These are phyloP conservation scores for Lytechinus pictus DNA, from an alignment of 35 echinoderm and acorn worm species.

Conservation along the genomic window DNA sequence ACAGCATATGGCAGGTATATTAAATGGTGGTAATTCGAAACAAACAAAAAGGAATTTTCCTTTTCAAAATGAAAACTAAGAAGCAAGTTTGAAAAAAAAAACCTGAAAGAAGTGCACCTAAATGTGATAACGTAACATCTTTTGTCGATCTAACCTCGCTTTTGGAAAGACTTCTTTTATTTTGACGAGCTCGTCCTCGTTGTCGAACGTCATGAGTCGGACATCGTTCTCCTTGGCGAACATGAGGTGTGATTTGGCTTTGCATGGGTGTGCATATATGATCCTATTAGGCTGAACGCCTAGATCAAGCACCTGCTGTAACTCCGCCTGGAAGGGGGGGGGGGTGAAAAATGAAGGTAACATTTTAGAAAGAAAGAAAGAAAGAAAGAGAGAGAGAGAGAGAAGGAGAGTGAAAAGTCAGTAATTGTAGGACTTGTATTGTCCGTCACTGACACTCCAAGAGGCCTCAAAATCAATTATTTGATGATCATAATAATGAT, in stretches of 20 bases:
- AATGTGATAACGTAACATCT: too few species aligned
- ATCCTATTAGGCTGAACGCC: conserved; percentile 73
- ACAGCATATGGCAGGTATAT: too few species aligned
- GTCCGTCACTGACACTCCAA: too few species aligned
- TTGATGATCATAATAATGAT: too few species aligned
- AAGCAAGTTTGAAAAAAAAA: too few species aligned
- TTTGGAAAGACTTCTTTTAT: conserved; percentile 63
- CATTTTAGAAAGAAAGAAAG: not conserved
- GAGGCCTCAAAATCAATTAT: too few species aligned
- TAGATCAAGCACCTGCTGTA: conserved; percentile 65
- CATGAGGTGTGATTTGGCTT: conserved; percentile 78
- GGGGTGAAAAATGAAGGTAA: not conserved
- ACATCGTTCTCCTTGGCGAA: conserved; percentile 63
- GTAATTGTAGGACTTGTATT: too few species aligned
- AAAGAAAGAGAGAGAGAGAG: too few species aligned
- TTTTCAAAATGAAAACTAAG: too few species aligned
- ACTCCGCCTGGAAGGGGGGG: conserved; percentile 73
- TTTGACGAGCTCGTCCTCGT: conserved; percentile 78
- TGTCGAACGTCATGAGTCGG: conserved; percentile 92
- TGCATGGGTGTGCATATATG: conserved; percentile 91
- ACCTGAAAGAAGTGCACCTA: too few species aligned
- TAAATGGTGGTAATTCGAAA: too few species aligned
- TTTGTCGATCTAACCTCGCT: conserved; percentile 52
- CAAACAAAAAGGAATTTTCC: too few species aligned
- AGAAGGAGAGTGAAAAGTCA: not conserved